Percentiles rank a stretch among this genome's conserved stretches.
These are phyloP conservation scores for Tangara arthus DNA, from an alignment of 2,797 vertebrate genomes.

Conservation along the genomic window DNA sequence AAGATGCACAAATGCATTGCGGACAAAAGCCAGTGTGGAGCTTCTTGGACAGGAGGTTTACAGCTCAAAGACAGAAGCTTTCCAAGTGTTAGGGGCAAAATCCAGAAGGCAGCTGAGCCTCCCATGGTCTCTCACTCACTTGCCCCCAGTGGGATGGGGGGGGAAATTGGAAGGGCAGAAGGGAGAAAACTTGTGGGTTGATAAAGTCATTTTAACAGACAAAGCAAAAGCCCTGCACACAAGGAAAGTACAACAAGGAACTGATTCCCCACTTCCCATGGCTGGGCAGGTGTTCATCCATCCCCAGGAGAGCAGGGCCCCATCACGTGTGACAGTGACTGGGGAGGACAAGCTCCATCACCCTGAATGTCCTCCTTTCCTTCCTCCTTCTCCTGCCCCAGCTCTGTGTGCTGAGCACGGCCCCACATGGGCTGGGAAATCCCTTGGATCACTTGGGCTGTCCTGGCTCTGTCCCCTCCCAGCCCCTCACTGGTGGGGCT, in stretches of 20 bases:
- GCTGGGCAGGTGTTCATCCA: not conserved
- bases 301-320: not conserved
- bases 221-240: rapidly evolving
- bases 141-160: not conserved
- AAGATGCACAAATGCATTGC: not conserved
- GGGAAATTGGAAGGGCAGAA: not conserved
- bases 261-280: not conserved
- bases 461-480: not conserved
- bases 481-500: not conserved
- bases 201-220: not conserved
- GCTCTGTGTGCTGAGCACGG: not conserved
- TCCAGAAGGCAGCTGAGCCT: not conserved
- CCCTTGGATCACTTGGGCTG: not conserved
- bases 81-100: not conserved
- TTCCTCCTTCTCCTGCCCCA: not conserved
- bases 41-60: not conserved
- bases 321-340: rapidly evolving
- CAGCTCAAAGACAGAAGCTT: not conserved
- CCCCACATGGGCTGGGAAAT: not conserved
- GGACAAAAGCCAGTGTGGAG: not conserved
- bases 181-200: not conserved
- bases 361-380: not conserved
- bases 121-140: not conserved
- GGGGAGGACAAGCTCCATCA: not conserved
- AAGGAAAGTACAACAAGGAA: not conserved